Evolutionary conservation across 2,888 invertebrate species (phyloP), one percentile per base, ranked within the genome.

Genomic region (Coelogynopora nodosa): DNA sequence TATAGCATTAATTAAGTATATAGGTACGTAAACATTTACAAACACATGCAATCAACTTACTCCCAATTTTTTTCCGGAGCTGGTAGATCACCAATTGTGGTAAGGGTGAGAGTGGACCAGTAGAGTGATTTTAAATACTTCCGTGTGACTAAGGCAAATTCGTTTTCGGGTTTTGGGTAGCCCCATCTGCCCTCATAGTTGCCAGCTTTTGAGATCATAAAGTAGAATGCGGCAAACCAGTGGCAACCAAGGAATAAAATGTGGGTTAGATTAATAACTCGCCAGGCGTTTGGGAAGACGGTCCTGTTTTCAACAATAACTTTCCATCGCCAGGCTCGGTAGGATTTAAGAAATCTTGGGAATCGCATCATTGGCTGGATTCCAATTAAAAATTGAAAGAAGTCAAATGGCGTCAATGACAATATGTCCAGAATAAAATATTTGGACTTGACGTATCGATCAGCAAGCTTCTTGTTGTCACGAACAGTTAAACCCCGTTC

Each of bases 191-290:
- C 93, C 88, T 94, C 94, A 92, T 91, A 92, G 2, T 90, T 90
- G 86, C 91, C 91, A 0, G 91, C 90, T 91, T 97, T 96, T 1
- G 97, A 97, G 87, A 97, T 94, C 90, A 97, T 93, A 93, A 95
- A 97, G 93, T 97, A 97, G 93, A 97, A 97, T 92, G 97, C 97
- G 87, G 97, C 97, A 92, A 97, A 97, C 97, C 97, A 97, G 92
- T 97, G 97, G 84, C 97, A 97, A 90, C 97, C 93, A 90, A 97
- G 95, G 90, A 97, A 94, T 89, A 97, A 94, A 90, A 97, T 97
- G 92, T 97, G 97, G 89, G 97, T 96, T 88, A 97, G 94, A 93
- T 97, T 97, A 90, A 96, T 94, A 89, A 97, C 97, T 23, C 97
- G 94, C 96, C 97, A 97, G 91, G 97, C 94, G 93, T 97, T 97